Evolutionary conservation across 2,888 invertebrate species (phyloP).

Genomic region (Hypselothyrea guttata): DNA sequence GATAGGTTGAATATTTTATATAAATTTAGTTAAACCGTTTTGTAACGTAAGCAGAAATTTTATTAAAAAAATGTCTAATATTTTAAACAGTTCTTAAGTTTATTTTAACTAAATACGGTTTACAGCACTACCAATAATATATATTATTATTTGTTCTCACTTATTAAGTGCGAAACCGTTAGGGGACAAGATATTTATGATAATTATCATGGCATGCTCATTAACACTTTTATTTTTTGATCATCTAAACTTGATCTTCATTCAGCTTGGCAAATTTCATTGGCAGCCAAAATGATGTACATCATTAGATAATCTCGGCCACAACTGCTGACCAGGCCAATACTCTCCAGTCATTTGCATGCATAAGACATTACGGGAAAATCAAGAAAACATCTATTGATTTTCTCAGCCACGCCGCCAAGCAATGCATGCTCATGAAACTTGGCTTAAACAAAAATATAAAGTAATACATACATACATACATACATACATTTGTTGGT

Average conservation of each 20-base stretch:
- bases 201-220: slow-evolving; percentile 45
- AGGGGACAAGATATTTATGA: slow-evolving; percentile 37
- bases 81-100: too few relatives aligned
- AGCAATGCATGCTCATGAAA: neutral
- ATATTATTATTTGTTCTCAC: neutral
- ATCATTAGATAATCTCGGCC: slow-evolving; percentile 20
- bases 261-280: neutral
- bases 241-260: slow-evolving; percentile 60
- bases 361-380: slow-evolving; percentile 13
- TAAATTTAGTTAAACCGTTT: too few relatives aligned
- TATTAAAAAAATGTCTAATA: too few relatives aligned
- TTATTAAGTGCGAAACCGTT: slow-evolving; percentile 33
- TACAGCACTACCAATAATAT: too few relatives aligned
- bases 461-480: slow-evolving; percentile 36
- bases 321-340: too few relatives aligned
- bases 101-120: too few relatives aligned
- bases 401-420: slow-evolving; percentile 18
- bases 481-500: slow-evolving; percentile 39
- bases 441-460: slow-evolving; percentile 18
- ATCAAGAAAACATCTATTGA: slow-evolving; percentile 30
- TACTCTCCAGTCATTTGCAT: slow-evolving; percentile 14
- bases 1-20: too few relatives aligned
- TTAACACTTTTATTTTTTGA: slow-evolving; percentile 44
- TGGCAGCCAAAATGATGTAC: slow-evolving; percentile 30
- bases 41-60: too few relatives aligned